These are phyloP conservation scores for Hormaphis cornu DNA, from an alignment of 1,140 invertebrate genomes.

Conservation along the genomic window DNA sequence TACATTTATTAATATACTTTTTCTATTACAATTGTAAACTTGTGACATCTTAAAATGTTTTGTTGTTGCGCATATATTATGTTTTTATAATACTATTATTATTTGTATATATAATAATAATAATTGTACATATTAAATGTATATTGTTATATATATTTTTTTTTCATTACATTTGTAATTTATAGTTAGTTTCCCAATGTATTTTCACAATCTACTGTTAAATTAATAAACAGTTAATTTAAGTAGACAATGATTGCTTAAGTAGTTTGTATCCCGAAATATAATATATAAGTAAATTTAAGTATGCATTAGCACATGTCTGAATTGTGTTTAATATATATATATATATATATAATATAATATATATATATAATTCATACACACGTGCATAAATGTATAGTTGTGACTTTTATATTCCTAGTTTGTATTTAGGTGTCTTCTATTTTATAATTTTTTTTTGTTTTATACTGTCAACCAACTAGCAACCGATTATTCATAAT, in stretches of 20 bases:
- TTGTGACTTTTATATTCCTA: too few relatives aligned
- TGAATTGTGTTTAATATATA: too few relatives aligned
- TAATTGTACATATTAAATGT: neutral
- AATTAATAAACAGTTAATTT: neutral
- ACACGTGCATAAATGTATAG: too few relatives aligned
- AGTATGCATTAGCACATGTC: too few relatives aligned
- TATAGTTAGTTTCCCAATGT: slow-evolving; percentile 4
- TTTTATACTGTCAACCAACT: neutral
- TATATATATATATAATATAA: too few relatives aligned
- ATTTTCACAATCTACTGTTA: neutral
- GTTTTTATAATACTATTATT: neutral
- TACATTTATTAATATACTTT: neutral
- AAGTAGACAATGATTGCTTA: neutral
- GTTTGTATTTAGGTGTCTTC: neutral
- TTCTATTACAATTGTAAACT: slow-evolving; percentile 14
- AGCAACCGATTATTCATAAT: neutral
- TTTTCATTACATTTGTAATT: neutral
- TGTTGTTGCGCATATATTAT: neutral
- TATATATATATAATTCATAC: too few relatives aligned
- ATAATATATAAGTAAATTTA: too few relatives aligned
- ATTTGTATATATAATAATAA: slow-evolving; percentile 11
- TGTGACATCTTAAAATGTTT: slow-evolving; percentile 6
- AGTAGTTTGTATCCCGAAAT: neutral
- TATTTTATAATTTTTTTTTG: too few relatives aligned
- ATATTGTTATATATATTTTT: neutral